These are phyloP conservation scores for Artemia sinica DNA, from an alignment of 2,888 invertebrate genomes.

Conservation along the genomic window DNA sequence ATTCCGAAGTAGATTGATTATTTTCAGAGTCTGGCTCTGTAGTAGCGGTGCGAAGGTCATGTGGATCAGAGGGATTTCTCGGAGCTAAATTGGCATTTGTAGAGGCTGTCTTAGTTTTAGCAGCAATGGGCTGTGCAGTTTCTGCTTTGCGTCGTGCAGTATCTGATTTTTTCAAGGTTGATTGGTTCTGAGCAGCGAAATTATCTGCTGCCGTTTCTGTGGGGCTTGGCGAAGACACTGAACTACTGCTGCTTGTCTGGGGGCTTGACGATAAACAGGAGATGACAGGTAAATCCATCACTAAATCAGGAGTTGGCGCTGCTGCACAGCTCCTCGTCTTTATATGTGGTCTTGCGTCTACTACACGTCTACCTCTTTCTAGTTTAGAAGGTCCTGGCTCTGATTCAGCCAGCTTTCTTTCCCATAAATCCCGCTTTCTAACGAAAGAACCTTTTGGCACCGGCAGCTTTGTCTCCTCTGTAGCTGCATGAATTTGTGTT, in stretches of 20 bases:
- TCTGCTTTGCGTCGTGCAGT: conserved; percentile 18
- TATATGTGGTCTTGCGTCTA: conserved; percentile 5
- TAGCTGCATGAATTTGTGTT: conserved; percentile 12
- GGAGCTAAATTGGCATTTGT: conserved; percentile 23
- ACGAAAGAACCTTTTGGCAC: conserved; percentile 20
- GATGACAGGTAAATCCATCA: conserved; percentile 57
- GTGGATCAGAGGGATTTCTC: conserved; percentile 18
- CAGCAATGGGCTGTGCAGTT: conserved; percentile 36
- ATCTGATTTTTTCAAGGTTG: conserved; percentile 48
- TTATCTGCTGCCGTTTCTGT: conserved; percentile 55
- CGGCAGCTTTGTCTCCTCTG: not conserved
- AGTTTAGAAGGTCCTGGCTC: conserved; percentile 27
- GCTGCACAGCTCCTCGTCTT: conserved; percentile 10
- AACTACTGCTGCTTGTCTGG: conserved; percentile 31
- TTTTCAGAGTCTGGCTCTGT: conserved; percentile 27
- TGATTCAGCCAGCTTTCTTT: conserved; percentile 29
- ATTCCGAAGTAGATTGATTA: conserved; percentile 26
- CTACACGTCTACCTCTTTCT: not conserved
- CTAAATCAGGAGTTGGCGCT: conserved; percentile 53
- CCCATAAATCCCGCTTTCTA: conserved; percentile 24
- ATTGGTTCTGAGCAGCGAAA: conserved; percentile 59
- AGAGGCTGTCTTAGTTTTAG: conserved; percentile 24
- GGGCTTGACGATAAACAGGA: conserved; percentile 31
- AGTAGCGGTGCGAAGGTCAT: conserved; percentile 22
- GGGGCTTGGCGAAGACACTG: conserved; percentile 37